Base-by-base conservation (phyloP, 1,140 invertebrate species). In the Euura saliciscinereae region DNA sequence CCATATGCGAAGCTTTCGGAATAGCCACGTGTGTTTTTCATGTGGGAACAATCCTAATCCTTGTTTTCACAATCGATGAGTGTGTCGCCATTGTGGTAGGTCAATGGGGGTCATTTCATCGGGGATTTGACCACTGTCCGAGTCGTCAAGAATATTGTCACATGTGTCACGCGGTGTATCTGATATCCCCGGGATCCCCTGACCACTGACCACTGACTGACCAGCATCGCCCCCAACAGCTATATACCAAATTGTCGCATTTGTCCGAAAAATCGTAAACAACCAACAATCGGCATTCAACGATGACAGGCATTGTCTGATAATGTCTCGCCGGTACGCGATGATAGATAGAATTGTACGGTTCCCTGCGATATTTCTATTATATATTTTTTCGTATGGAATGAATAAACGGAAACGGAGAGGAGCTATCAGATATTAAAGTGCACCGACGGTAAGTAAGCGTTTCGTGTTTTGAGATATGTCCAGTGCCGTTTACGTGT, bases 231-330 rank as follows among this genome's bases (percentile, higher is more conserved):
- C 28, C 28, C 3, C 51, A 59, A 59, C 10, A n/a, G 10, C n/a
- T 8, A 59, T 59, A 59, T 4, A 59, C 8, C 51, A 59, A 59
- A 59, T 59, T 59, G 51, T 59, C 51, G 51, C 51, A 59, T 59
- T 59, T 59, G 51, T 59, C 51, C 51, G 51, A 59, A 59, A 59
- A 59, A 59, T 59, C 51, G 51, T 59, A 59, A 59, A 59, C 51
- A 59, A 59, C 51, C 51, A 59, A 59, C 51, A 59, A 59, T 59
- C 51, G 51, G 51, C 13, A 8, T n/a, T 59, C 13, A 59, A 59
- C 51, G 51, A 59, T 59, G 51, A 59, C 51, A 59, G 51, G 51
- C 51, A 59, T 59, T 59, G 51, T 59, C 8, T 59, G 28, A 28
- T 28, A 28, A 28, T 28, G 28, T 28, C 28, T 28, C 28, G 28